Evolutionary conservation across 2,797 vertebrate genomes (phyloP), one percentile per base, ranked within the genome.

Genomic region (Megaceryle alcyon): DNA sequence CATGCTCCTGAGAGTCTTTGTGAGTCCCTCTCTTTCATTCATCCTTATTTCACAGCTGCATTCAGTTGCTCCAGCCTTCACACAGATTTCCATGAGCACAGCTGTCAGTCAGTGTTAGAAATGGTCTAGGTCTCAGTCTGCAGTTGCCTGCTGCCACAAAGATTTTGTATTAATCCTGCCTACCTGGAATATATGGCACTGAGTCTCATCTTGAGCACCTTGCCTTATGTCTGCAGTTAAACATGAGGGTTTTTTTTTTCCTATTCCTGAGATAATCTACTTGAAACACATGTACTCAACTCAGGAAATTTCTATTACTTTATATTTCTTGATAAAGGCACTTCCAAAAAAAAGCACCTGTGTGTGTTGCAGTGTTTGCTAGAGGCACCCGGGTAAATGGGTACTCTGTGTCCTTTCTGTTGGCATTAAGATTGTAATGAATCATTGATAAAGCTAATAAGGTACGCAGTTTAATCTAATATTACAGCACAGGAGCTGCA

Each of bases 361-460:
- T 61, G 29, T 43, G 35, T 41, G 43, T 65, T 88, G 85, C 81
- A 90, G 76, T 87, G 82, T 91, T 96, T 95, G 91, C 89, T 78
- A 48, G 81, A 90, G 92, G 82, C 73, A 43, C 88, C 70, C 46
- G 82, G 76, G 53, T 86, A 89, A 96, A 81, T n/a, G 78, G 82
- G 86, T 93, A 95, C 93, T 91, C 86, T 72, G 72, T 91, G 94
- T 93, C 79, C 92, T 96, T 96, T 96, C 16, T 1, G 78, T 43
- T 86, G 82, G 84, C 91, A 94, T 93, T 85, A 90, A 82, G 57
- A 65, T 51, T 69, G 59, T 61, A 93, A 95, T 95, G 92, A 96
- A 95, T 97, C 94, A 96, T 95, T 94, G 92, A 96, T 97, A 95
- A 93, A 95, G 88, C 91, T 92, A 96, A 93, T 95, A 93, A 95